Percentiles rank a stretch among this genome's conserved stretches.
These are phyloP conservation scores for Grammatotria lemairii DNA, from an alignment of 2,113 vertebrate species.

Conservation along the genomic window DNA sequence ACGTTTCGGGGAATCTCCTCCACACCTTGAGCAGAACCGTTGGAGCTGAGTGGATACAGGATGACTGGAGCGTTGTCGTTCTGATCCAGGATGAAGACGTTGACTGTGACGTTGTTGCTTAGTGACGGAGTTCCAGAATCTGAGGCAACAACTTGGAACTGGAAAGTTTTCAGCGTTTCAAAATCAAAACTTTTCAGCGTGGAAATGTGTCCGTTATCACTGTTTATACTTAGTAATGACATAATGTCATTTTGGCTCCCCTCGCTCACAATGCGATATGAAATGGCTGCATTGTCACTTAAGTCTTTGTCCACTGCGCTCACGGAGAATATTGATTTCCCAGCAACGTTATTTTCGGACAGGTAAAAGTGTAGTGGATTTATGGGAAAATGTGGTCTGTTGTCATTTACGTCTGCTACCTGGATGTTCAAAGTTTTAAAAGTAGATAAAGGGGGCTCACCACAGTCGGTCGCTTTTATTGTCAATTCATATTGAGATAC, in stretches of 20 bases:
- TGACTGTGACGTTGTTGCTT: slow-evolving; percentile 4
- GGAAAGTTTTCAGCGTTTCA: slow-evolving; percentile 45
- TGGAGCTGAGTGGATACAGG: neutral
- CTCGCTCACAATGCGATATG: slow-evolving; percentile 36
- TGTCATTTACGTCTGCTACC: slow-evolving; percentile 67
- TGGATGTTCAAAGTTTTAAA: slow-evolving; percentile 47
- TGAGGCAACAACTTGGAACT: slow-evolving; percentile 18
- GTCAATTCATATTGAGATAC: slow-evolving; percentile 66
- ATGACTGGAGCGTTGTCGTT: neutral
- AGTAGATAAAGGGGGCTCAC: slow-evolving; percentile 44
- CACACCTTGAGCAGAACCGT: neutral
- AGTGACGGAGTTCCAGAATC: slow-evolving; percentile 45
- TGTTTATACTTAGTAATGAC: slow-evolving; percentile 52
- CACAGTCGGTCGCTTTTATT: slow-evolving; percentile 57
- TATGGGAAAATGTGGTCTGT: slow-evolving; percentile 42
- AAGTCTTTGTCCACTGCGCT: slow-evolving; percentile 49
- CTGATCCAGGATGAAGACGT: neutral
- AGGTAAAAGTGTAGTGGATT: slow-evolving; percentile 47
- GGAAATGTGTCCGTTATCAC: slow-evolving; percentile 42
- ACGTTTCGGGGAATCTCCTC: neutral
- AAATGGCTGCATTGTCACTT: slow-evolving; percentile 48
- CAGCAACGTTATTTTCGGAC: slow-evolving; percentile 55
- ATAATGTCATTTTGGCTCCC: neutral
- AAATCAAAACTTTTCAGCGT: slow-evolving; percentile 63
- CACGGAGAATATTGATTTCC: slow-evolving; percentile 42